Evolutionary conservation across 2,888 invertebrate species (phyloP), one percentile per base, ranked within the genome.

Genomic region (Archips xylosteana): DNA sequence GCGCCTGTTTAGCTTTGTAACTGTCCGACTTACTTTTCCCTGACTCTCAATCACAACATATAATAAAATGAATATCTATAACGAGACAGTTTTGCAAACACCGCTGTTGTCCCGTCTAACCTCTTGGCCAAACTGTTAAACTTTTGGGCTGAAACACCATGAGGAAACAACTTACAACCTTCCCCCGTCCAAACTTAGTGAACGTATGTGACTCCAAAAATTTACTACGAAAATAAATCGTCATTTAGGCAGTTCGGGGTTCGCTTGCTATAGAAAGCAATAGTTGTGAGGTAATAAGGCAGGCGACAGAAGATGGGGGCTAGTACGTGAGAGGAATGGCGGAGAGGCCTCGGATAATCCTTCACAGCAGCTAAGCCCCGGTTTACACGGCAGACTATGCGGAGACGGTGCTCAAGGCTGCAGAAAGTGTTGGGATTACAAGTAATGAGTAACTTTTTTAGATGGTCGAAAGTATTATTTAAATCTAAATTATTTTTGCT

Each of bases 251-350:
- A 67, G 73, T 68, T 59, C 45, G 34, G 63, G 62, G 66, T 68
- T 49, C 81, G 81, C 81, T 74, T 65, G 72, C 15, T 79, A 78
- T 78, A 80, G 82, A 71, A 82, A 79, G 88, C 86, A 89, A 89
- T 89, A 88, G 90, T 89, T 86, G 88, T 82, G 85, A 88, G 86
- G 90, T 92, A 92, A 92, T 92, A 92, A 90, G 88, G 85, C 84
- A 88, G 84, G 84, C 85, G 85, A 89, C 90, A 91, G 88, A 91
- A 91, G 88, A 88, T 42, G 67, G 45, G 23, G 87, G 83, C 85
- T 80, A 81, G 80, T 85, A 92, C 94, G 94, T 93, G 94, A 89
- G 78, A 79, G 78, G 90, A 92, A 91, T 93, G 76, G 72, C 76
- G 70, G 81, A 79, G 75, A 76, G 75, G 75, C 77, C 80, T 84